phyloP scores from a whole-genome alignment of 92 coral and sea anemone species.

The Parazoanthus darwini region DNA sequence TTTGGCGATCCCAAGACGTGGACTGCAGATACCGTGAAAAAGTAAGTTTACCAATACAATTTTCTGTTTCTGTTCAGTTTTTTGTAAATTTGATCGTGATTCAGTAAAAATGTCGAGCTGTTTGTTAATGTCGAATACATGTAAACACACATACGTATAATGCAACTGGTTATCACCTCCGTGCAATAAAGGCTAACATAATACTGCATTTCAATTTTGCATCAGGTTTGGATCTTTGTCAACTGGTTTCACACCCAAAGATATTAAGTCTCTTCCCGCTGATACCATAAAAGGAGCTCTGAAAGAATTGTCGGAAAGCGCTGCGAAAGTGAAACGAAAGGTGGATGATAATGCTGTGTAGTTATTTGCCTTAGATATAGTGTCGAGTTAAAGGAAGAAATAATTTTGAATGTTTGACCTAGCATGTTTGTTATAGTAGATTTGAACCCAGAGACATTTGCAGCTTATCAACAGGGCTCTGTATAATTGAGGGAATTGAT shows the following conservation, averaged over 20 bases:
- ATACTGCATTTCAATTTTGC: not conserved
- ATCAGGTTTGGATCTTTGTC: slow-evolving; percentile 36
- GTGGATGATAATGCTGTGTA: not conserved
- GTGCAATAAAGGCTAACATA: too few relatives aligned
- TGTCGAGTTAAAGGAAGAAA: too few relatives aligned
- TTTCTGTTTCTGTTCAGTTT: not conserved
- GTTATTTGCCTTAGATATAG: too few relatives aligned
- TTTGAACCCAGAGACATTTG: too few relatives aligned
- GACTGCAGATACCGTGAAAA: slow-evolving; percentile 50
- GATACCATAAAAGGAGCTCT: slow-evolving; percentile 36
- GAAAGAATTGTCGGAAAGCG: slow-evolving; percentile 10
- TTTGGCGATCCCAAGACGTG: slow-evolving; percentile 53
- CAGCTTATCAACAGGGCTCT: too few relatives aligned
- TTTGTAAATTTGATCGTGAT: not conserved
- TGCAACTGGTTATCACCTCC: too few relatives aligned
- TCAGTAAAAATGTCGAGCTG: too few relatives aligned
- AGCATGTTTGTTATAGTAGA: too few relatives aligned
- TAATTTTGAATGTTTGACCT: too few relatives aligned
- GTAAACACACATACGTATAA: too few relatives aligned
- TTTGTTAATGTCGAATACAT: too few relatives aligned
- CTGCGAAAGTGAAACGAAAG: not conserved
- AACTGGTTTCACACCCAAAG: slow-evolving; percentile 33
- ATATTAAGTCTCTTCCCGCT: slow-evolving; percentile 32
- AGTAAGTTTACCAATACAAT: slow-evolving; percentile 7
- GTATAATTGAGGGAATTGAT: too few relatives aligned